Percentiles rank a stretch among this genome's conserved stretches.
phyloP scores from a whole-genome alignment of 2,888 invertebrate genomes.

The Hydropsyche betteni region DNA sequence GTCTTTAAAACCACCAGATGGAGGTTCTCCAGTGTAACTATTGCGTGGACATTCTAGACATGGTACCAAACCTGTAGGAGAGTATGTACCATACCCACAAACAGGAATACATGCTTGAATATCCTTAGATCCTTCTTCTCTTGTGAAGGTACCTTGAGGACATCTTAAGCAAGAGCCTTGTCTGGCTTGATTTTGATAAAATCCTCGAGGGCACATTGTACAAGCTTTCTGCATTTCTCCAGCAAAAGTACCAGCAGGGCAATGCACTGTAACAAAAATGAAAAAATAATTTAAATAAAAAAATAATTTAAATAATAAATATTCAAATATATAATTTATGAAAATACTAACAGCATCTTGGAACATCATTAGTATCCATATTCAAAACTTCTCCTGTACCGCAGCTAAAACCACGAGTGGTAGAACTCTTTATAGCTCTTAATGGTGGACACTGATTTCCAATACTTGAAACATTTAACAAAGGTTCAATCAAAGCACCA shows the following conservation, averaged over 20 bases:
- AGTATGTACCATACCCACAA: conserved; percentile 95
- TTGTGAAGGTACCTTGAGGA: conserved; percentile 91
- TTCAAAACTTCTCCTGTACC: conserved; percentile 93
- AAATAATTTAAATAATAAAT: conserved; percentile 18
- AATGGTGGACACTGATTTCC: conserved; percentile 93
- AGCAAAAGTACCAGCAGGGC: conserved; percentile 95
- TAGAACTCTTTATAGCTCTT: conserved; percentile 84
- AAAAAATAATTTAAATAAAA: conserved; percentile 39
- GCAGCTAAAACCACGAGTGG: conserved; percentile 91
- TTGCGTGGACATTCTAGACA: conserved; percentile 94
- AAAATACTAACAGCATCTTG: conserved; percentile 83
- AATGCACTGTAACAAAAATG: conserved; percentile 77
- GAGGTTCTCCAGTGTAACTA: conserved; percentile 88
- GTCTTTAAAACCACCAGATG: conserved; percentile 90
- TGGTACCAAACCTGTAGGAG: conserved; percentile 91
- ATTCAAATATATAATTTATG: conserved; percentile 18
- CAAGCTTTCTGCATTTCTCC: conserved; percentile 91
- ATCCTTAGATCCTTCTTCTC: conserved; percentile 88
- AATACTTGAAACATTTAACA: conserved; percentile 87
- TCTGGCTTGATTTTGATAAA: conserved; percentile 90
- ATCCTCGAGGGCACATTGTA: conserved; percentile 90
- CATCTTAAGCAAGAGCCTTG: conserved; percentile 92
- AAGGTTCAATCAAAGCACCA: conserved; percentile 87
- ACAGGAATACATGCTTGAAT: conserved; percentile 90
- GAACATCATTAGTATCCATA: conserved; percentile 90